Evolutionary conservation across 2,797 vertebrate genomes (phyloP).

Genomic region (Selene dorsalis): DNA sequence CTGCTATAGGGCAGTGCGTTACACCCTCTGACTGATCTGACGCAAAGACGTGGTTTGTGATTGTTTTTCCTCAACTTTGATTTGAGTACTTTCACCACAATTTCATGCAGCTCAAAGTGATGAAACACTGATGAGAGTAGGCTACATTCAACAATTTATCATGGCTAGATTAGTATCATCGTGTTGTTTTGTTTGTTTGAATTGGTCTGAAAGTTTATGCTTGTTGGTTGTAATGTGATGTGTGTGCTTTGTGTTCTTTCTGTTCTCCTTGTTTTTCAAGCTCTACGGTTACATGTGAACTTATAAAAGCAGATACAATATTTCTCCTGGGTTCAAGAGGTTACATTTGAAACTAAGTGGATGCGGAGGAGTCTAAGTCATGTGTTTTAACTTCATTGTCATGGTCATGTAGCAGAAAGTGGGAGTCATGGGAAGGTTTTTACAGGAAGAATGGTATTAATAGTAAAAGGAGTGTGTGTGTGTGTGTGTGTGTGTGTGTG

Average conservation of each 20-base stretch:
- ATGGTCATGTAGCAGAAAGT: neutral
- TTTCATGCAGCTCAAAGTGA: neutral
- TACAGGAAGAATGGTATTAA: no score
- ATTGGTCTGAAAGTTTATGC: no score
- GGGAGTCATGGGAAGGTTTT: no score
- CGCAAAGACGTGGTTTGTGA: no score
- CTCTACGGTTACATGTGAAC: neutral
- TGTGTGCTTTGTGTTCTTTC: no score
- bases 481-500: no score
- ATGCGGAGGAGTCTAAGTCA: neutral
- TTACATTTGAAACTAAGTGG: neutral
- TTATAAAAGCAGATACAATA: neutral
- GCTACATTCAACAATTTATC: neutral
- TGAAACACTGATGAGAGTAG: neutral
- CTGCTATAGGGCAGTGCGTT: conserved; percentile 2
- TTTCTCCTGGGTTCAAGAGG: neutral
- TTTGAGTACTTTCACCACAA: neutral
- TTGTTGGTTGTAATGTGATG: neutral
- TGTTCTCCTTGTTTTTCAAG: neutral
- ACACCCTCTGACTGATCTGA: neutral
- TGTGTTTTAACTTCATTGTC: neutral
- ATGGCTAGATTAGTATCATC: neutral
- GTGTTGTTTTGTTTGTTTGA: neutral
- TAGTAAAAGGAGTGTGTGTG: no score
- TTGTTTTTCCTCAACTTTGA: neutral